Evolutionary conservation across 2,797 vertebrate species (phyloP), one percentile per base, ranked within the genome.

Genomic region (Coregonus ussuriensis): DNA sequence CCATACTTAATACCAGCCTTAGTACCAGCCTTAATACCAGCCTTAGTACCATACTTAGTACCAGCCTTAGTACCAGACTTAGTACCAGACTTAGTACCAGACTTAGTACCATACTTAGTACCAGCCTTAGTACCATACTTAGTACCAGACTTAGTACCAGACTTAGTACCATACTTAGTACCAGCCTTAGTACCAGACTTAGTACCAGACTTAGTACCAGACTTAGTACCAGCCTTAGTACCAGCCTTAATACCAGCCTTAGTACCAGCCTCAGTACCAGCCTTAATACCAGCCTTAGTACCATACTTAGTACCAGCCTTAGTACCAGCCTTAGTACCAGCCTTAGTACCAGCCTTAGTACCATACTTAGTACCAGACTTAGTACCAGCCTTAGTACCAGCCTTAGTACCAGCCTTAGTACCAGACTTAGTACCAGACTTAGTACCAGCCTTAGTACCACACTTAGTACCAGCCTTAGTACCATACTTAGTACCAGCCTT

Each of bases 81-180:
- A 78, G 84, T 86, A 74, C n/a, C 0, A 77, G 56, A 0, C 6
- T 59, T 5, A 37, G 5, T 37, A 37, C 35, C 35, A 86, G 82
- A 84, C 85, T 79, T 62, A 77, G 83, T 86, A 76, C 21, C 0
- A 77, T 82, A 0, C 35, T 5, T 37, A 1, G 4, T 21, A 59
- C 0, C 56, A 59, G 56, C 1, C 56, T n/a, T 6, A n/a, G 1
- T 53, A 53, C 1, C 51, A 53, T 6, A 0, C 18, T 21, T 5
- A 37, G 35, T 37, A 37, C 1, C 35, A 86, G 82, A 84, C 85
- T 79, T 56, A 78, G 84, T 86, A 76, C 21, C 0, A 77, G 82
- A 0, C 35, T 37, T 6, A 37, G 5, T n/a, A 59, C 2, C 18
- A 59, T 1, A 9, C 56, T n/a, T n/a, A n/a, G 18, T 53, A 53